phyloP scores from a whole-genome alignment of 2,797 vertebrate genomes.

The Tamandua tetradactyla region DNA sequence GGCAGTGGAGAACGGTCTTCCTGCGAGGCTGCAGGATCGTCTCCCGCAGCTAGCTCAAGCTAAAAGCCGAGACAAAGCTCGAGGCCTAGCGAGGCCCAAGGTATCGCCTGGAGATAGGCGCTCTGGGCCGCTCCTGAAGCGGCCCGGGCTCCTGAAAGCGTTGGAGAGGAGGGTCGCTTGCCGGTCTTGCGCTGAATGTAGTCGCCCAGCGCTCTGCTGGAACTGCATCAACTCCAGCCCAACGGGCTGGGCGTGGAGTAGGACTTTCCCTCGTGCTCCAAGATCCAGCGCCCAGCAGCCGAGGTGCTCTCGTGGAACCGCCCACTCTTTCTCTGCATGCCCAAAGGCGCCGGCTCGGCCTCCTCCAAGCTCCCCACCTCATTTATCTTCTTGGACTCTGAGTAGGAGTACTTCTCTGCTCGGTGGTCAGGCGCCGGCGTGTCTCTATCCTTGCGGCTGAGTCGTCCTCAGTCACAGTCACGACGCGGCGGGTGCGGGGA shows the following conservation, averaged over 20 bases:
- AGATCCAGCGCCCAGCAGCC: constrained; percentile 92
- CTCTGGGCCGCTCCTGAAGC: constrained; percentile 85
- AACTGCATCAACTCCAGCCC: constrained; percentile 91
- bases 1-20: too few species aligned
- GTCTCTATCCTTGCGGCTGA: constrained; percentile 88
- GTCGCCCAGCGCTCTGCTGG: constrained; percentile 93
- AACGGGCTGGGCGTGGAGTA: constrained; percentile 85
- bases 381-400: constrained; percentile 96
- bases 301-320: constrained; percentile 89
- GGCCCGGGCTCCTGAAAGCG: constrained; percentile 30
- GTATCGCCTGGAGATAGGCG: constrained; percentile 86
- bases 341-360: constrained; percentile 75
- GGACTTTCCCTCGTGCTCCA: constrained; percentile 88
- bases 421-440: constrained; percentile 90
- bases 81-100: constrained; percentile 88
- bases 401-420: constrained; percentile 96
- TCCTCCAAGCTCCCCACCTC: constrained; percentile 92
- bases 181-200: constrained; percentile 93
- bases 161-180: constrained; percentile 79
- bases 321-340: constrained; percentile 81
- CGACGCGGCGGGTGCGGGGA: constrained; percentile 91
- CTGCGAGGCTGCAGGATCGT: constrained; percentile 76
- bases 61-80: too few species aligned
- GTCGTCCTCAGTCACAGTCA: constrained; percentile 84
- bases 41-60: constrained; percentile 92